Base-by-base conservation (phyloP, 2,113 vertebrate genomes). In the Crotalus horridus region DNA sequence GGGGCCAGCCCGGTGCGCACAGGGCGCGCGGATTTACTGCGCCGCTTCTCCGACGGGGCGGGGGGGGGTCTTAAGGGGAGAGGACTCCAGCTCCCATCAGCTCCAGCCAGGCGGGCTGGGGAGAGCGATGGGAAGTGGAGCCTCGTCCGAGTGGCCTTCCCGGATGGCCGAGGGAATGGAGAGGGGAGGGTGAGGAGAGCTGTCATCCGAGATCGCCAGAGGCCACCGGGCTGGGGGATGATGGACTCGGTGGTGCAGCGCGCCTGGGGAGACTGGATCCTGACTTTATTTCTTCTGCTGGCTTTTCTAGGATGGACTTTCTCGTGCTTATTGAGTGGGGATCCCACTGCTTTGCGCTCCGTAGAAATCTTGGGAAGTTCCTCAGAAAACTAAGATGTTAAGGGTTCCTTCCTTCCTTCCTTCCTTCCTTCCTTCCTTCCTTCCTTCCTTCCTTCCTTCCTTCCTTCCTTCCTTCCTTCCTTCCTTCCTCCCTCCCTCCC, bases 1-100 rank as follows among this genome's bases (percentile, higher is more conserved):
- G 85, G 93, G 81, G 95, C 93, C 91, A 95, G 61, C 7, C 46
- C 33, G 39, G 90, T 1, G 46, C 20, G 46, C 12, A 17, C 17
- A 9, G 17, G 3, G 2, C 56, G 56, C 56, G 58, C 10, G 85
- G 11, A 23, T 33, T n/a, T n/a, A n/a, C 3, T 23, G 55, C 11
- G 39, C 26, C 20, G 55, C 10, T 48, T 26, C 8, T 61, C 64
- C 3, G 1, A 21, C 6, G 87, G 54, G 17, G 17, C 13, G 23
- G 54, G 2, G 1, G 8, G 48, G 48, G 8, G 9, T 29, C 4
- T 13, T 23, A 39, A 55, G 54, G 6, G 23, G 3, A 87, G 21
- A 23, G 92, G 46, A 2, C 64, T 33, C n/a, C 64, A n/a, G n/a
- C 13, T 33, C n/a, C 64, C 64, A 33, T 74, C 64, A 2, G 2